phyloP scores from a whole-genome alignment of 2,888 invertebrate species.

The Pseudococcus longispinus region DNA sequence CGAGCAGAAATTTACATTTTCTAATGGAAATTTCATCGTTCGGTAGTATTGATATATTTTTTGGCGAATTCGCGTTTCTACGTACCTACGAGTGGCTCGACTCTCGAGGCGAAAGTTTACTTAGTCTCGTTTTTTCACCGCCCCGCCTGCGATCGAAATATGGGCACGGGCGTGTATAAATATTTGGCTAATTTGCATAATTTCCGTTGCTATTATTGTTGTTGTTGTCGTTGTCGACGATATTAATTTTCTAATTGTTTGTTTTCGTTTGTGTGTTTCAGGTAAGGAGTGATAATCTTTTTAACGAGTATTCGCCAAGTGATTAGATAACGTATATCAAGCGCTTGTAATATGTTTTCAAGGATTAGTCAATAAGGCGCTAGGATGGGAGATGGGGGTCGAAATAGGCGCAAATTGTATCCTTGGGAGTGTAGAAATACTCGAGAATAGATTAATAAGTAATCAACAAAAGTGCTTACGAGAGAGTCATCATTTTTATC shows the following conservation, averaged over 20 bases:
- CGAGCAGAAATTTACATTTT: slow-evolving; percentile 8
- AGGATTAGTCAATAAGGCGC: background rate
- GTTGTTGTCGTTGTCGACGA: background rate
- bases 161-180: background rate
- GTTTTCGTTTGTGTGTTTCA: background rate
- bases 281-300: background rate
- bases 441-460: background rate
- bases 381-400: background rate
- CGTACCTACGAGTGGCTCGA: background rate
- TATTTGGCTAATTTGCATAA: slow-evolving; percentile 24
- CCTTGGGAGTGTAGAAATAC: background rate
- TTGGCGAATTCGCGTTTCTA: background rate
- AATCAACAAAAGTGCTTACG: background rate
- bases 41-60: background rate
- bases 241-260: slow-evolving; percentile 22
- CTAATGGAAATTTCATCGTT: slow-evolving; percentile 25
- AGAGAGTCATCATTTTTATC: background rate
- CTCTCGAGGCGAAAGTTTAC: background rate
- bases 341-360: background rate
- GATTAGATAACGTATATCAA: background rate
- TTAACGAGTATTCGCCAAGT: background rate
- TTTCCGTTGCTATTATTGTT: background rate
- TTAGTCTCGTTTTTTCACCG: background rate
- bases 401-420: background rate
- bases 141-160: background rate